These are phyloP conservation scores for Acipenser oxyrinchus DNA, from an alignment of 2,797 vertebrate species.

Conservation along the genomic window DNA sequence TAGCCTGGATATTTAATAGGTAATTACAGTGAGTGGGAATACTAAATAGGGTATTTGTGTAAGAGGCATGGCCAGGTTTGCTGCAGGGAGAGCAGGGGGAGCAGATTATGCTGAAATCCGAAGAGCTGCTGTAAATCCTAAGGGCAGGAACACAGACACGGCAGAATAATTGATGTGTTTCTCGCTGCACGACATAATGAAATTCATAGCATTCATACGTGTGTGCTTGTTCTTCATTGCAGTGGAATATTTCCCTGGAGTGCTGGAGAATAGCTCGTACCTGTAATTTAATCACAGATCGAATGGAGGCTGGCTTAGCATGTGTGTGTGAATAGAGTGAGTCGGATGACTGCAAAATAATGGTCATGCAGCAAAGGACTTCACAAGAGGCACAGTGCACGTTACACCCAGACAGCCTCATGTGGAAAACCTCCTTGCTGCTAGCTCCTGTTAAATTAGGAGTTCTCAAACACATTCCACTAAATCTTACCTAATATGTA, in stretches of 20 bases:
- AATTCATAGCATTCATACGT: constrained; percentile 38
- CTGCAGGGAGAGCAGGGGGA: not conserved
- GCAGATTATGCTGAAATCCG: constrained; percentile 20
- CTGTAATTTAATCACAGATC: not conserved
- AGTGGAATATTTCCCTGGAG: constrained; percentile 18
- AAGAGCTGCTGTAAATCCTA: constrained; percentile 31
- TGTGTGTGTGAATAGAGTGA: too few relatives aligned
- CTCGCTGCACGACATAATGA: constrained; percentile 53
- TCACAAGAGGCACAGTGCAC: too few relatives aligned
- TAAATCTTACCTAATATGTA: too few relatives aligned
- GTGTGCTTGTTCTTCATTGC: constrained; percentile 38
- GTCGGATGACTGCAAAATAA: too few relatives aligned
- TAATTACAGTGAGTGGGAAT: constrained; percentile 21
- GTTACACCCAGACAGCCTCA: too few relatives aligned
- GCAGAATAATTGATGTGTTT: constrained; percentile 58
- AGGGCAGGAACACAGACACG: constrained; percentile 44
- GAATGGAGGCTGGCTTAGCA: too few relatives aligned
- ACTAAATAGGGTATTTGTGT: constrained; percentile 12
- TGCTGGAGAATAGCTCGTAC: not conserved
- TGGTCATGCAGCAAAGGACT: too few relatives aligned
- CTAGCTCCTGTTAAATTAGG: too few relatives aligned
- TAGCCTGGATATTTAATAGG: constrained; percentile 6
- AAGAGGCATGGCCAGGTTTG: too few relatives aligned
- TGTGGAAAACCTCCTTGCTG: too few relatives aligned
- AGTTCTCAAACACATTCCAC: too few relatives aligned